Evolutionary conservation across 2,113 vertebrate species (phyloP).

Genomic region (Ictidomys tridecemlineatus): DNA sequence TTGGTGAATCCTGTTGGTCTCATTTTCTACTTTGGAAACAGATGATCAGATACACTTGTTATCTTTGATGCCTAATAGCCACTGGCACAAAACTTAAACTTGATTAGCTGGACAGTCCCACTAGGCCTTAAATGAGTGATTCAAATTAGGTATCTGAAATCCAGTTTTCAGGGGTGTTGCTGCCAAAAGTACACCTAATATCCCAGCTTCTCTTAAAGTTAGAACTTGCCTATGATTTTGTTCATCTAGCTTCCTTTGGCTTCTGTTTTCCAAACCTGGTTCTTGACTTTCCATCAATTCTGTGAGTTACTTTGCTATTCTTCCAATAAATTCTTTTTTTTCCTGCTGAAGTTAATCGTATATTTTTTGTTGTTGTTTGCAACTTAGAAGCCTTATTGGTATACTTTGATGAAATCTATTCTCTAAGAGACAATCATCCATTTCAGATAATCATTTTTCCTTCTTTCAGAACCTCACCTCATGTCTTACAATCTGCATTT

Average conservation of each 20-base stretch:
- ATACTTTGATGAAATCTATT: background rate
- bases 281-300: background rate
- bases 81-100: background rate
- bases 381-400: background rate
- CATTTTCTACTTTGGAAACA: background rate
- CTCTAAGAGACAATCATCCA: background rate
- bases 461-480: background rate
- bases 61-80: background rate
- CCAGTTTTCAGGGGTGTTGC: background rate
- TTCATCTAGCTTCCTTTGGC: background rate
- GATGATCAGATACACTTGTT: background rate
- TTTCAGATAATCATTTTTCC: background rate
- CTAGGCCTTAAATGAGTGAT: background rate
- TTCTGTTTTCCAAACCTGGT: slow-evolving; percentile 31
- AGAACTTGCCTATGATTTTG: background rate
- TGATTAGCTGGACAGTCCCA: background rate
- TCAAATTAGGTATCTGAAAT: background rate
- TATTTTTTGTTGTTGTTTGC: background rate
- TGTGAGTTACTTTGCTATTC: background rate
- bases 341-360: slow-evolving; percentile 7
- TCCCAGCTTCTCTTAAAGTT: background rate
- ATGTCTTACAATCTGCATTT: background rate
- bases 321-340: slow-evolving; percentile 11
- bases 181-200: background rate
- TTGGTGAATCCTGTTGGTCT: background rate